Evolutionary conservation across 2,888 invertebrate species (phyloP).

Genomic region (Sminthurinus aureus): DNA sequence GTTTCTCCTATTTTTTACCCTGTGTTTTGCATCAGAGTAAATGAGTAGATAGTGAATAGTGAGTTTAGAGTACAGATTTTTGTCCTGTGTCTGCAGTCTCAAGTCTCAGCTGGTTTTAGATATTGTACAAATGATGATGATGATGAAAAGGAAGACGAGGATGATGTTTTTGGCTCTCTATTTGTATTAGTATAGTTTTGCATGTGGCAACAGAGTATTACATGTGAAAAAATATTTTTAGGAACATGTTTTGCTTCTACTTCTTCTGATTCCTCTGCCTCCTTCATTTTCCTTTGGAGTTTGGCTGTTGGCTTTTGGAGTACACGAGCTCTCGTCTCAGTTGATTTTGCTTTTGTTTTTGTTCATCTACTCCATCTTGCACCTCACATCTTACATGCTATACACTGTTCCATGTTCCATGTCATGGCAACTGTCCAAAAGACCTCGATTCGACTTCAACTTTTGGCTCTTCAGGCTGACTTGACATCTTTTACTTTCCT

Average conservation of each 20-base stretch:
- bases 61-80: neutral
- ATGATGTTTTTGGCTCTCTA: constrained; percentile 41
- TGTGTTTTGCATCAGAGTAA: too few relatives aligned
- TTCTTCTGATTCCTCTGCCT: too few relatives aligned
- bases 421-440: constrained; percentile 41
- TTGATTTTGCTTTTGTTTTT: constrained; percentile 34
- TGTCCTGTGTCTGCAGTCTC: neutral
- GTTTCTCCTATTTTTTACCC: too few relatives aligned
- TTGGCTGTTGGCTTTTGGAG: too few relatives aligned
- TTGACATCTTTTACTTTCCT: constrained; percentile 13
- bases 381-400: neutral
- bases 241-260: constrained; percentile 13
- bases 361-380: constrained; percentile 19
- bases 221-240: constrained; percentile 46
- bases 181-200: too few relatives aligned
- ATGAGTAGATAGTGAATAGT: too few relatives aligned
- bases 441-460: constrained; percentile 41
- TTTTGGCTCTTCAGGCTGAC: constrained; percentile 34
- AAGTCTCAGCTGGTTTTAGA: neutral
- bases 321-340: constrained; percentile 34
- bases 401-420: neutral
- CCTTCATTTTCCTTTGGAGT: neutral
- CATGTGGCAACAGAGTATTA: neutral
- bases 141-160: neutral
- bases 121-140: too few relatives aligned